Percentiles rank a stretch among this genome's conserved stretches.
These are phyloP conservation scores for Adrianichthys oophorus DNA, from an alignment of 2,797 vertebrate genomes.

Conservation along the genomic window DNA sequence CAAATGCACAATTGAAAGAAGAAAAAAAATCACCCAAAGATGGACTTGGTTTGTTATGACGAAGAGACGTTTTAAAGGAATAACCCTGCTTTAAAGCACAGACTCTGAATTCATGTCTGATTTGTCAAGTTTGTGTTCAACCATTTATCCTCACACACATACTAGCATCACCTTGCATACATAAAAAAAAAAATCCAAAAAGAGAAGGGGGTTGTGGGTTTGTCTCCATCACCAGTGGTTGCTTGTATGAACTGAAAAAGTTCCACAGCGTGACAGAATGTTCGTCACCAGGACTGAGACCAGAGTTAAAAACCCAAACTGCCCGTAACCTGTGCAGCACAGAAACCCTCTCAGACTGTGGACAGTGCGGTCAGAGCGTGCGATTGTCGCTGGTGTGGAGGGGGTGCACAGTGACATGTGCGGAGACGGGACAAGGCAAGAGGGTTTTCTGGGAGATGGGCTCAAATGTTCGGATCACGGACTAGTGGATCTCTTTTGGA, in stretches of 20 bases:
- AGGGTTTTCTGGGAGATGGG: constrained; percentile 14
- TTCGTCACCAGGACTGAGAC: no score
- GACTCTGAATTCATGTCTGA: constrained; percentile 30
- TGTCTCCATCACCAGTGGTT: constrained; percentile 14
- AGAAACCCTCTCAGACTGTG: constrained; percentile 35
- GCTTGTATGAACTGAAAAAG: no score
- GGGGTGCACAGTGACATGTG: constrained; percentile 36
- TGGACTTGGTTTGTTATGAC: constrained; percentile 27
- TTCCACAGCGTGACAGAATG: no score
- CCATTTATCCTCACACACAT: constrained; percentile 6
- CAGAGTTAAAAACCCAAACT: constrained; percentile 17
- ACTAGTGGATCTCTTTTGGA: constrained; percentile 11
- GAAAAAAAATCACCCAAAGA: constrained; percentile 38
- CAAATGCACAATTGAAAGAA: constrained; percentile 30
- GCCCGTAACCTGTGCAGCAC: constrained; percentile 32
- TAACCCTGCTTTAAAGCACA: constrained; percentile 38
- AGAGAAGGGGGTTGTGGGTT: neutral
- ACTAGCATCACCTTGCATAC: constrained; percentile 13
- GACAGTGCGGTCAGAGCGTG: constrained; percentile 51
- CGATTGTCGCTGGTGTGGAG: constrained; percentile 62
- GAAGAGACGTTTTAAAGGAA: constrained; percentile 24
- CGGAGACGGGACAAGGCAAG: constrained; percentile 19
- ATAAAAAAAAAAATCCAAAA: constrained; percentile 1
- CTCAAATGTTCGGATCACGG: neutral
- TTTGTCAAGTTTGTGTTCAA: constrained; percentile 37